Conservation (phyloP, 2,113 vertebrate genomes). For the Odontesthes bonariensis region DNA sequence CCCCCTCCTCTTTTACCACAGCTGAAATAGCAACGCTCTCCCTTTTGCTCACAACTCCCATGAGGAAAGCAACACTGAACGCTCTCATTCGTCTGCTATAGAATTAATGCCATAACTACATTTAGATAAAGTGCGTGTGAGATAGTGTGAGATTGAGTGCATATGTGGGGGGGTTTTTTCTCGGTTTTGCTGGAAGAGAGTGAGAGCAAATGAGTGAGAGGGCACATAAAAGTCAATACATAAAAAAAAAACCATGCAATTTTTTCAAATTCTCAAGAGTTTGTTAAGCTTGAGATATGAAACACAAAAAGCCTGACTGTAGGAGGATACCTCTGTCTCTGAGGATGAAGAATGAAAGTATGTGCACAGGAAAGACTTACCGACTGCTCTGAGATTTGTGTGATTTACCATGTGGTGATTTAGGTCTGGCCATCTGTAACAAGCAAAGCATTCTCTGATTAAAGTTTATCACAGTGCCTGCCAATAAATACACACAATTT, state of each 20-base stretch:
- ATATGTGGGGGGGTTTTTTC: neutral
- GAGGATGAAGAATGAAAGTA: constrained; percentile 42
- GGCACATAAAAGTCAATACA: neutral
- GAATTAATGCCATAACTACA: constrained; percentile 71
- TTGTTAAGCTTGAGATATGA: constrained; percentile 38
- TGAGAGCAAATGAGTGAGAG: constrained; percentile 34
- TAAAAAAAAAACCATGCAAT: constrained; percentile 66
- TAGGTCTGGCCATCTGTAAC: constrained; percentile 62
- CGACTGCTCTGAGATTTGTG: constrained; percentile 41
- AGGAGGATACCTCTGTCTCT: constrained; percentile 32
- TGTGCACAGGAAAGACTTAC: constrained; percentile 67
- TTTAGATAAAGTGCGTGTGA: constrained; percentile 41
- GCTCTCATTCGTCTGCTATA: constrained; percentile 82
- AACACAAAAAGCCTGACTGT: constrained; percentile 46
- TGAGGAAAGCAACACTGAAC: constrained; percentile 75
- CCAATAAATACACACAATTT: constrained; percentile 59
- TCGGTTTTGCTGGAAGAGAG: constrained; percentile 17
- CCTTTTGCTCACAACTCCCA: constrained; percentile 77
- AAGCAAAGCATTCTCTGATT: constrained; percentile 48
- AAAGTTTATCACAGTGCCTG: constrained; percentile 58
- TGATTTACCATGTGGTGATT: constrained; percentile 69
- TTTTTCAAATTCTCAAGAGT: constrained; percentile 55
- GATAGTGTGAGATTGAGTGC: neutral
- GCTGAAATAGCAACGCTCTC: constrained; percentile 85
- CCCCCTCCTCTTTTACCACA: constrained; percentile 62